Percentiles rank a stretch among this genome's conserved stretches.
Conservation (phyloP, 2,888 invertebrate genomes). For the Drosophila flavopinicola region DNA sequence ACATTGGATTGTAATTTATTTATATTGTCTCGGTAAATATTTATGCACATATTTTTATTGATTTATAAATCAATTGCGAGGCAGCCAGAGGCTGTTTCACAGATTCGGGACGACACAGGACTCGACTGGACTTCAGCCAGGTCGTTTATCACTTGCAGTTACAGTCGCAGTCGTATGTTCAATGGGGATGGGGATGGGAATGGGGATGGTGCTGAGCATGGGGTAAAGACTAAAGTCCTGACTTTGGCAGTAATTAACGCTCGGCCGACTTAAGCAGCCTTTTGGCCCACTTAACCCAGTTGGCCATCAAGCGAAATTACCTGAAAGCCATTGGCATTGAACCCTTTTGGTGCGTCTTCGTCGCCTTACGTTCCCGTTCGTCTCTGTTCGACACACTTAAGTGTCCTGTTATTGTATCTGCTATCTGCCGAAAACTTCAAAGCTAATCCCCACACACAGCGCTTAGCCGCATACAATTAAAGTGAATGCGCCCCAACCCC, state of each 20-base stretch:
- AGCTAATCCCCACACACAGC: conserved; percentile 48
- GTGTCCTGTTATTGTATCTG: conserved; percentile 46
- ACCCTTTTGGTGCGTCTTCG: conserved; percentile 2
- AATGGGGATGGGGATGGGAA: neutral
- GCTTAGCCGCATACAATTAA: conserved; percentile 42
- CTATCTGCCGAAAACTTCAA: conserved; percentile 38
- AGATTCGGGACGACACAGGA: conserved; percentile 23
- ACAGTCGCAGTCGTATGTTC: neutral
- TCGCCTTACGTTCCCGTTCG: neutral
- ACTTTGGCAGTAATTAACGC: conserved; percentile 60
- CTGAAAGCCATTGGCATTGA: conserved; percentile 53
- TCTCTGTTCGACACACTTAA: conserved; percentile 33
- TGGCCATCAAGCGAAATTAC: conserved; percentile 59
- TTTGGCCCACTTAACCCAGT: conserved; percentile 34
- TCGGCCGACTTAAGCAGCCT: conserved; percentile 41
- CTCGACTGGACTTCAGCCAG: neutral
- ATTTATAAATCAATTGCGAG: conserved; percentile 75
- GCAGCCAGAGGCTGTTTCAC: conserved; percentile 14
- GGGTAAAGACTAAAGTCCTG: neutral
- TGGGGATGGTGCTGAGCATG: neutral
- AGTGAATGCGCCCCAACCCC: conserved; percentile 23
- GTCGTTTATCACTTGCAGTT: conserved; percentile 48
- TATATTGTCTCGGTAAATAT: conserved; percentile 74
- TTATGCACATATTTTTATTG: conserved; percentile 74
- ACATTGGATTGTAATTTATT: conserved; percentile 68